Evolutionary conservation across 2,888 invertebrate genomes (phyloP).

Genomic region (Athrips mouffetella): DNA sequence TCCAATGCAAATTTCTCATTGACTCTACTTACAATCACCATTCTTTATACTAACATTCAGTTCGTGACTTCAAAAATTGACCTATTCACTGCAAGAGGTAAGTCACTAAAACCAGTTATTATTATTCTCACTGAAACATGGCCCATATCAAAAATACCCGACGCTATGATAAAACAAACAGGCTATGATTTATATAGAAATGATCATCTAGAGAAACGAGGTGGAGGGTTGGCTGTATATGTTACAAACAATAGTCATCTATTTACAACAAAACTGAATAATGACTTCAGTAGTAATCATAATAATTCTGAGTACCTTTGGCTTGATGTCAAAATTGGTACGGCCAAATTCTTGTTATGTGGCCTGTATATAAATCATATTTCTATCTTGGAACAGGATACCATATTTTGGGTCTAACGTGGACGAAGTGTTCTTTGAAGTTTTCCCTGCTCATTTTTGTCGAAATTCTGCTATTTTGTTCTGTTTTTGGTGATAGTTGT

Average conservation of each 20-base stretch:
- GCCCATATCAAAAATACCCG: constrained; percentile 7
- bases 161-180: constrained; percentile 4
- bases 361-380: neutral
- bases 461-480: too few relatives aligned
- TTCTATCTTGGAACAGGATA: neutral
- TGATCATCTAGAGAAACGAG: constrained; percentile 1
- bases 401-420: too few relatives aligned
- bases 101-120: neutral
- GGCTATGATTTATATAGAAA: constrained; percentile 13
- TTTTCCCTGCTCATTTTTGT: too few relatives aligned
- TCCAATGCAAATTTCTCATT: neutral
- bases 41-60: constrained; percentile 1
- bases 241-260: neutral
- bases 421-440: too few relatives aligned
- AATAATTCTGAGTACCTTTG: neutral
- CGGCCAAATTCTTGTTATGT: neutral
- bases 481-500: too few relatives aligned
- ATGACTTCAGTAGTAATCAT: neutral
- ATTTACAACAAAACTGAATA: too few relatives aligned
- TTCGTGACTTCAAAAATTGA: neutral
- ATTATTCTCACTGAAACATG: constrained; percentile 2
- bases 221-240: constrained; percentile 10
- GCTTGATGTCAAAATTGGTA: neutral
- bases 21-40: neutral
- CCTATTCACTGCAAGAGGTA: neutral